phyloP scores from a whole-genome alignment of 2,888 invertebrate genomes.

The Calameuta filiformis region DNA sequence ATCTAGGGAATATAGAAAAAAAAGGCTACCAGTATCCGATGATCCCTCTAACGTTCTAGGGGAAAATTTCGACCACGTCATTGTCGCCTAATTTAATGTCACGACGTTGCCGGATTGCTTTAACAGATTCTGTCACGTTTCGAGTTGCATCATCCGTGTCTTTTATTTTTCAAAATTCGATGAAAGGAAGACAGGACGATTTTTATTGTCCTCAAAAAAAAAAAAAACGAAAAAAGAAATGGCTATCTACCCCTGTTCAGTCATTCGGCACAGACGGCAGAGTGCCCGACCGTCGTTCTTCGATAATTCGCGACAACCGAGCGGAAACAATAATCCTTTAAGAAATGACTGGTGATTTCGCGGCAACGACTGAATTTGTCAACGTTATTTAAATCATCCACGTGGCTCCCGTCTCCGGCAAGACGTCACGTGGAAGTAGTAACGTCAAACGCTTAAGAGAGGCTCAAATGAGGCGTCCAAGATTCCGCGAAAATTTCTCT shows the following conservation, averaged over 20 bases:
- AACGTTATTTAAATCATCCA: slow-evolving; percentile 36
- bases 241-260: neutral
- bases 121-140: neutral
- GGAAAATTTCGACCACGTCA: neutral
- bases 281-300: neutral
- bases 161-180: slow-evolving; percentile 3
- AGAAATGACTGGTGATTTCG: slow-evolving; percentile 14
- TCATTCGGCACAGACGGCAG: neutral
- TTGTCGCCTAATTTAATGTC: neutral
- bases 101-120: neutral
- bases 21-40: neutral
- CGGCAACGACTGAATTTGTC: slow-evolving; percentile 34
- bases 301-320: slow-evolving; percentile 20
- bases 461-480: slow-evolving; percentile 59
- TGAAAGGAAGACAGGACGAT: neutral
- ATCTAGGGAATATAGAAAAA: neutral
- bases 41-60: neutral
- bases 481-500: slow-evolving; percentile 47
- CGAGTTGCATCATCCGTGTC: neutral
- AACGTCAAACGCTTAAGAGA: slow-evolving; percentile 28
- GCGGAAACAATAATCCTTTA: slow-evolving; percentile 31
- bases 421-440: slow-evolving; percentile 9
- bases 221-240: too few species aligned
- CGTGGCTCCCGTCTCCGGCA: slow-evolving; percentile 14
- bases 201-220: neutral